Evolutionary conservation across 2,113 vertebrate genomes (phyloP).

Genomic region (Crotalus tigris): DNA sequence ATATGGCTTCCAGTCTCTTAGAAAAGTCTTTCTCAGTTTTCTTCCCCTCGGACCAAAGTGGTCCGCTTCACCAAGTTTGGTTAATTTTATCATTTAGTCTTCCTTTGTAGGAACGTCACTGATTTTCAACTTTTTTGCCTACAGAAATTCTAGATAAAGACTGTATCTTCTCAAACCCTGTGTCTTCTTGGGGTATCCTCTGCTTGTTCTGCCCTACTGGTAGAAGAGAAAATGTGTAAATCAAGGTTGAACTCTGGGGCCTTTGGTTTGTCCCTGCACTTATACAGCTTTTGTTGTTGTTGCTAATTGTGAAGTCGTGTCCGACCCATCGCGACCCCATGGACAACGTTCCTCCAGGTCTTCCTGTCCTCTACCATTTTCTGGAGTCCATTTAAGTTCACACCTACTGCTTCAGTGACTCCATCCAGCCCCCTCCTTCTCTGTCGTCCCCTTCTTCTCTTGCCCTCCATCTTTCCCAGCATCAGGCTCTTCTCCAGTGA

Average conservation of each 20-base stretch:
- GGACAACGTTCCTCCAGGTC: no score
- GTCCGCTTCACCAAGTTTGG: background rate
- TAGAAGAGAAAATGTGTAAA: background rate
- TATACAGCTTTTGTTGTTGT: background rate
- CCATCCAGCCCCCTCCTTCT: no score
- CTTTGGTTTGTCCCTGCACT: background rate
- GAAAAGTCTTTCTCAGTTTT: background rate
- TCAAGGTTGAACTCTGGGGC: background rate
- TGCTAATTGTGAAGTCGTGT: no score
- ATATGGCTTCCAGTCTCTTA: background rate
- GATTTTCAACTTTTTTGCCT: background rate
- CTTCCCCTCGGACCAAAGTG: background rate
- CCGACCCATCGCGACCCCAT: no score
- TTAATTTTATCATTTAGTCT: background rate
- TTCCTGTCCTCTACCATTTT: no score
- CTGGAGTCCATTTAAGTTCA: no score
- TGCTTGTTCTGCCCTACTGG: background rate
- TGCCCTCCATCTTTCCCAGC: no score
- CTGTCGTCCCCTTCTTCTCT: no score
- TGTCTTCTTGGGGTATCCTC: background rate
- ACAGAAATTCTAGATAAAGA: background rate
- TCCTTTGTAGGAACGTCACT: rapidly evolving
- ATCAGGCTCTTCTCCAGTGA: no score
- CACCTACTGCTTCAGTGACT: no score
- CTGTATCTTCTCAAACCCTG: background rate